Percentiles rank a stretch among this genome's conserved stretches.
These are phyloP conservation scores for Holacanthella duospinosa DNA, from an alignment of 2,888 invertebrate genomes.

Conservation along the genomic window DNA sequence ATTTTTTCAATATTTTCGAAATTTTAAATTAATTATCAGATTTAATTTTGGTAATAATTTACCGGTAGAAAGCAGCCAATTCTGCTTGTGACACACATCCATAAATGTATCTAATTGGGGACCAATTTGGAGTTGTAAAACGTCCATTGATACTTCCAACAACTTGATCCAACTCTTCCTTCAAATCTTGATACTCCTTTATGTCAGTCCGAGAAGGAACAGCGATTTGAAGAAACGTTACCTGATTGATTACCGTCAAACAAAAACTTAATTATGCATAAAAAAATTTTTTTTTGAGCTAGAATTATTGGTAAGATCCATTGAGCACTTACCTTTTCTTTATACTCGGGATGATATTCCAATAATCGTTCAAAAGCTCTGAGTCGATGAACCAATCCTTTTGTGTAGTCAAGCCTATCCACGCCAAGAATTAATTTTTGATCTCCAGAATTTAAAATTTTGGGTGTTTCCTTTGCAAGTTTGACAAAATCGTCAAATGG, in stretches of 20 bases:
- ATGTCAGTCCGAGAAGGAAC: constrained; percentile 84
- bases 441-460: constrained; percentile 44
- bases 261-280: neutral
- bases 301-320: no score
- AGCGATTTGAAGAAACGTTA: constrained; percentile 62
- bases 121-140: constrained; percentile 85
- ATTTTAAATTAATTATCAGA: neutral
- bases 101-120: constrained; percentile 79
- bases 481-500: constrained; percentile 77
- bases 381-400: constrained; percentile 72
- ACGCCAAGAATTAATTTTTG: constrained; percentile 74
- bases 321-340: constrained; percentile 54
- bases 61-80: constrained; percentile 69
- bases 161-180: constrained; percentile 80
- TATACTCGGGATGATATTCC: constrained; percentile 73
- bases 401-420: constrained; percentile 80
- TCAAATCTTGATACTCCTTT: constrained; percentile 77
- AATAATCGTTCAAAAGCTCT: constrained; percentile 71
- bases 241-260: constrained; percentile 38
- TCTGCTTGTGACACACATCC: constrained; percentile 79
- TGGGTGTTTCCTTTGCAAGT: constrained; percentile 53
- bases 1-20: neutral
- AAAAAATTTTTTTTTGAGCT: neutral
- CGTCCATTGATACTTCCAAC: constrained; percentile 79
- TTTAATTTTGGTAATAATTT: neutral